Evolutionary conservation across 2,888 invertebrate species (phyloP), one percentile per base, ranked within the genome.

Genomic region (Eledona agricola): DNA sequence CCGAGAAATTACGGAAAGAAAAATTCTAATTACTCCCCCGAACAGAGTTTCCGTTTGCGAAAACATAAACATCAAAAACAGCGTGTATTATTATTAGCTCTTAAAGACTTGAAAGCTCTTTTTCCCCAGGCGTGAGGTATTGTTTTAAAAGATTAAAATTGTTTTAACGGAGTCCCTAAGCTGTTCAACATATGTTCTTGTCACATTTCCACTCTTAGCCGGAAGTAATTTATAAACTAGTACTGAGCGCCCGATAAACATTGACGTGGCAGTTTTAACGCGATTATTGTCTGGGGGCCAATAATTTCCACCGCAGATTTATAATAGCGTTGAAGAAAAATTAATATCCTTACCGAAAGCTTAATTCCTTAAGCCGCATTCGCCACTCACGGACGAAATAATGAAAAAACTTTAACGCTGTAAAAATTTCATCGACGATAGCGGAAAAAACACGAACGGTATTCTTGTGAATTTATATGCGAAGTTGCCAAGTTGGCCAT

Each of bases 341-440:
- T 51, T 50, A 38, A 45, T 51, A 35, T 50, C 32, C 12, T 12
- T 34, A 42, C 34, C 34, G 49, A 16, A 29, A 40, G 20, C 40
- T 37, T 25, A 46, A 38, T 52, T 46, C 32, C 25, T 19, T 37
- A 17, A 38, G 40, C 42, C 45, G 50, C 35, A 34, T 51, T 50
- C 50, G 51, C 37, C 43, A 49, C 43, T 55, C 34, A 25, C 40
- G 35, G 9, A 29, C 23, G 25, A 28, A 43, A 47, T 57, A 57
- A 57, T 55, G 57, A 55, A 57, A 57, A 57, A 57, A 57, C 51
- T 57, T 57, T 55, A 51, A 51, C 31, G 46, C 42, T 43, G 45
- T 26, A 42, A 49, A 57, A 57, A 50, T 50, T 53, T 54, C 26
- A 17, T 9, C 37, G 29, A 38, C 57, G 53, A 57, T 57, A 57